Base-by-base conservation (phyloP, 2,888 invertebrate species). In the Bellardia bayeri region DNA sequence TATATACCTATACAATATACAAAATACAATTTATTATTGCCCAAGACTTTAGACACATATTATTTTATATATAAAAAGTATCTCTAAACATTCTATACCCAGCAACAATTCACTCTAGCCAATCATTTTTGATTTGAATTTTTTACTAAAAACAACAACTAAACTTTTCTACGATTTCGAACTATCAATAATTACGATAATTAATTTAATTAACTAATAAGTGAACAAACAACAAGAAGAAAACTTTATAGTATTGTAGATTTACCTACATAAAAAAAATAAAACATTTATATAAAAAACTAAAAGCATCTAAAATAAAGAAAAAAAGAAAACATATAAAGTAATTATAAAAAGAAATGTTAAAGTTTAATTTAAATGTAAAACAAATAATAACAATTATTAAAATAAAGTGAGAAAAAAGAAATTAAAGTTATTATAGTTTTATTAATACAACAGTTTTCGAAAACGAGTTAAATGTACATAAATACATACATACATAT, bases 221-320 rank as follows among this genome's bases (percentile, higher is more conserved):
- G 61, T 51, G 8, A 83, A 13, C 0, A 37, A 69, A 33, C 37
- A 14, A 80, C 7, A 61, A 66, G 23, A 45, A 3, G 42, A 56
- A 81, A 68, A 45, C 78, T 78, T 71, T 74, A 74, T 79, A 79
- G 79, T 74, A 78, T 78, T 83, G 63, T 76, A 83, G 83, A 49
- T 49, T 78, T 71, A 51, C 23, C 0, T 23, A 84, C n/a, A 72
- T 37, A 56, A 42, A 64, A 61, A 58, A n/a, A 63, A 69, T 42
- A 49, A n/a, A 45, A 54, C 4, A 51, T 51, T 49, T 42, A 72
- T 72, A 74, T 33, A 64, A 56, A 75, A 37, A 72, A 3, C 0
- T 64, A n/a, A 13, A 71, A 61, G 49, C 58, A 66, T n/a, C 40
- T 49, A 58, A 30, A 75, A 11, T 16, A 4, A 64, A 49, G 14